Conservation (phyloP, 2,797 vertebrate species). For the Falco cherrug region DNA sequence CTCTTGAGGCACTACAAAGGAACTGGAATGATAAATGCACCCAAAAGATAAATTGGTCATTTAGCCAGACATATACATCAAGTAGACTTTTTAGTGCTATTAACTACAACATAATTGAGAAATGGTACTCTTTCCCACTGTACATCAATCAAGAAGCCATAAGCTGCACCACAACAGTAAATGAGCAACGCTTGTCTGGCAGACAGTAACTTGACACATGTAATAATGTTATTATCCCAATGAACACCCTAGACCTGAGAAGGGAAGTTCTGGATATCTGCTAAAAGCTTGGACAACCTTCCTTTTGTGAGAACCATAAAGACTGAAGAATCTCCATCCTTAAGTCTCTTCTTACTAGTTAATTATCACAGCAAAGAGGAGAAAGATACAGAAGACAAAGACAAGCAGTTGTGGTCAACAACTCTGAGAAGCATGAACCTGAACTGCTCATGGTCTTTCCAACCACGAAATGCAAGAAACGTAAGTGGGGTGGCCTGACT, state of each 20-base stretch:
- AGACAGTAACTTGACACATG: not conserved
- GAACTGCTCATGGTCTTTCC: not conserved
- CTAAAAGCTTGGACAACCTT: not conserved
- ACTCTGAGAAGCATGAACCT: not conserved
- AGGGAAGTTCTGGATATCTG: not conserved
- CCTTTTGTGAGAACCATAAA: not conserved
- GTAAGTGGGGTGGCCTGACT: not conserved
- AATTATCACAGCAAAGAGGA: not conserved
- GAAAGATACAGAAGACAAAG: not conserved
- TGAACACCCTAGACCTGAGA: not conserved
- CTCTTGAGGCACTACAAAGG: not conserved
- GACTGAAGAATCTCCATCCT: not conserved
- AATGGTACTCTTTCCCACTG: not conserved
- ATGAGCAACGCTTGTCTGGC: not conserved
- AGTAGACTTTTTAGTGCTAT: not conserved
- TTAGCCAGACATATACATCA: not conserved
- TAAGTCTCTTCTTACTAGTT: not conserved
- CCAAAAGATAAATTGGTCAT: not conserved
- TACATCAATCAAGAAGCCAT: not conserved
- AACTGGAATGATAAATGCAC: not conserved
- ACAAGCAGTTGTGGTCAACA: not conserved
- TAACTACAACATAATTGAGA: not conserved
- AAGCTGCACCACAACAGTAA: not conserved
- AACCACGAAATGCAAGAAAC: slow-evolving; percentile 5
- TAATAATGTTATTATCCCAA: not conserved